Evolutionary conservation across 2,888 invertebrate species (phyloP), one percentile per base, ranked within the genome.

Genomic region (Oscheius sp.): DNA sequence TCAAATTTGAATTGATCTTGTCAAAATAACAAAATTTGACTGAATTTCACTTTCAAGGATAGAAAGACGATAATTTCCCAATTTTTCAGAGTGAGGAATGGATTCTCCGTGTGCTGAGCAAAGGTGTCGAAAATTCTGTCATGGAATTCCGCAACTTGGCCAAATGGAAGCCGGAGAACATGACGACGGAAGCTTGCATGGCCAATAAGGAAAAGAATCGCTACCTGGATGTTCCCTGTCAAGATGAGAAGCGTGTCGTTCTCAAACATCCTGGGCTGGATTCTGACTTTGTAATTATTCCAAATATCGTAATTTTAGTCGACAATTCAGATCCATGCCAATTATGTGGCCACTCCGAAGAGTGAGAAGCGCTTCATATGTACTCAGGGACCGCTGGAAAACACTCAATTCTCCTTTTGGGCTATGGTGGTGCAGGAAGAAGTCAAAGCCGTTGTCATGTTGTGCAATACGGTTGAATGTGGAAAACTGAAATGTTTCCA

Each of bases 381-480:
- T 61, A 76, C 84, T 5, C 84, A 84, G 45, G 81, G 81, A 25
- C 81, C 81, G 7, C 61, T 79, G 35, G 79, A 78, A 16, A 46
- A 46, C 45, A 81, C 81, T 0, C 74, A 70, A 25, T 35, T 58
- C 66, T 55, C 74, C n/a, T 81, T 81, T 68, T 81, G 81, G 81
- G 72, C 74, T 16, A 78, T 74, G 76, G 68, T 70, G 1, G 55
- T 78, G 13, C 74, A 78, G 59, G 74, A 80, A 69, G 66, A 74
- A 27, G 73, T 56, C 16, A 75, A 77, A n/a, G 35, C 23, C 46
- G 72, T 77, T 29, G 53, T 79, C 13, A 79, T 79, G 79, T 72
- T 85, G 25, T 86, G 85, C 74, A 81, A 81, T 69, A 71, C 78
- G 35, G 73, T 79, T 41, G 84, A 84, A 74, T 55, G 53, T 29